phyloP scores from a whole-genome alignment of 2,797 vertebrate genomes.

The Coranthus polyacanthus region DNA sequence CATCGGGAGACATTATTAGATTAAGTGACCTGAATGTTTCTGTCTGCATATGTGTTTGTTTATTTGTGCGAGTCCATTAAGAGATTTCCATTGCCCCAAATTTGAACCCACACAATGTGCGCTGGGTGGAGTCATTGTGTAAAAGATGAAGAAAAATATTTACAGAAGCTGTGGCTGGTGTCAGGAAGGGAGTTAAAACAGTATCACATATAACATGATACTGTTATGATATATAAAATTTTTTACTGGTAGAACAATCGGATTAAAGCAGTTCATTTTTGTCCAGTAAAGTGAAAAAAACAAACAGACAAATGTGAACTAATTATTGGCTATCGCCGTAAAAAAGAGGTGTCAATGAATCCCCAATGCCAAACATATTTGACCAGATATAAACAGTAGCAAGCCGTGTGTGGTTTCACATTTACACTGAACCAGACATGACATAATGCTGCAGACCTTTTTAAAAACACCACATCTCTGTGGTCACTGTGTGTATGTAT shows the following conservation, averaged over 20 bases:
- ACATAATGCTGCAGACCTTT: constrained; percentile 78
- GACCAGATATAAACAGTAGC: constrained; percentile 77
- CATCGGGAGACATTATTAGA: constrained; percentile 66
- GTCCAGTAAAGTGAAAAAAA: constrained; percentile 7
- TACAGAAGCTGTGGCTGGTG: constrained; percentile 40
- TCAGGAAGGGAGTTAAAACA: constrained; percentile 12
- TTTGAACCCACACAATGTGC: constrained; percentile 45
- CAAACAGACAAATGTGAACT: constrained; percentile 1
- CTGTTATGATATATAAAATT: no score
- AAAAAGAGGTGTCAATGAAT: constrained; percentile 60
- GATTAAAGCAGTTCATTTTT: constrained; percentile 8
- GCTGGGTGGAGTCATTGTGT: constrained; percentile 42
- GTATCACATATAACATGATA: no score
- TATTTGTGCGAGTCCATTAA: constrained; percentile 11
- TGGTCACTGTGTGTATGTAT: constrained; percentile 32
- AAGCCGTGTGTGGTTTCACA: constrained; percentile 72
- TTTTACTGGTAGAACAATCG: no score
- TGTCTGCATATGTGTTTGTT: constrained; percentile 18
- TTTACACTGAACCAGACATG: constrained; percentile 79
- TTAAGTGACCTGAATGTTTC: constrained; percentile 58
- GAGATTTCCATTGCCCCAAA: constrained; percentile 44
- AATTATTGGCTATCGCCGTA: constrained; percentile 20
- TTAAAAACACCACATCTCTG: constrained; percentile 74
- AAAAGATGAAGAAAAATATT: constrained; percentile 33
- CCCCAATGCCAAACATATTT: constrained; percentile 60